phyloP scores from a whole-genome alignment of 2,888 invertebrate genomes.

The Euspilapteryx auroguttella region DNA sequence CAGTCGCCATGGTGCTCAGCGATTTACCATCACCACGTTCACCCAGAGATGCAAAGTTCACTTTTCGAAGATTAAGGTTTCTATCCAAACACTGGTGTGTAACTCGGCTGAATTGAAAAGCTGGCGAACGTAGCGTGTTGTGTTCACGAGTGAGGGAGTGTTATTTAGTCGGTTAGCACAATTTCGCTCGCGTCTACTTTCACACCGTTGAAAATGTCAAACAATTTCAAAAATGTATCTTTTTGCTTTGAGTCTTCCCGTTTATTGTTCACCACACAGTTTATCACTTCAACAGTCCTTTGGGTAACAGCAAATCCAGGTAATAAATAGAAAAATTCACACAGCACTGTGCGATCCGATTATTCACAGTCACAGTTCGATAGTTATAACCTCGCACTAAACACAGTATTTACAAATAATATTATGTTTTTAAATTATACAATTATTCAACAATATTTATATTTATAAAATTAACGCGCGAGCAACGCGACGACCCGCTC shows the following conservation, averaged over 20 bases:
- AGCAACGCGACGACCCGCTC: conserved; percentile 27
- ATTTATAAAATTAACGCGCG: conserved; percentile 36
- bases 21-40: conserved; percentile 43
- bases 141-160: too few species aligned
- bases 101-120: conserved; percentile 19
- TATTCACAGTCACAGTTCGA: conserved; percentile 10
- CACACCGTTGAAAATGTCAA: conserved; percentile 33
- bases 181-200: conserved; percentile 28
- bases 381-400: conserved; percentile 15
- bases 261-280: conserved; percentile 7
- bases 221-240: conserved; percentile 20
- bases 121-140: too few species aligned
- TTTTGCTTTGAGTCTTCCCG: conserved; percentile 23
- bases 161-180: conserved; percentile 5
- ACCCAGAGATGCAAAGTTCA: conserved; percentile 9
- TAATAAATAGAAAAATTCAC: conserved; percentile 21
- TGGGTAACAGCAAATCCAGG: conserved; percentile 20
- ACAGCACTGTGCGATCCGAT: conserved; percentile 1
- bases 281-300: too few species aligned
- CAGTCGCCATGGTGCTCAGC: conserved; percentile 48
- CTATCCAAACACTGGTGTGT: too few species aligned
- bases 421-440: conserved; percentile 8
- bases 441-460: conserved; percentile 19
- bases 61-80: too few species aligned
- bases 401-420: conserved; percentile 14